These are phyloP conservation scores for Ptychochromis oligacanthus DNA, from an alignment of 2,113 vertebrate genomes.

Conservation along the genomic window DNA sequence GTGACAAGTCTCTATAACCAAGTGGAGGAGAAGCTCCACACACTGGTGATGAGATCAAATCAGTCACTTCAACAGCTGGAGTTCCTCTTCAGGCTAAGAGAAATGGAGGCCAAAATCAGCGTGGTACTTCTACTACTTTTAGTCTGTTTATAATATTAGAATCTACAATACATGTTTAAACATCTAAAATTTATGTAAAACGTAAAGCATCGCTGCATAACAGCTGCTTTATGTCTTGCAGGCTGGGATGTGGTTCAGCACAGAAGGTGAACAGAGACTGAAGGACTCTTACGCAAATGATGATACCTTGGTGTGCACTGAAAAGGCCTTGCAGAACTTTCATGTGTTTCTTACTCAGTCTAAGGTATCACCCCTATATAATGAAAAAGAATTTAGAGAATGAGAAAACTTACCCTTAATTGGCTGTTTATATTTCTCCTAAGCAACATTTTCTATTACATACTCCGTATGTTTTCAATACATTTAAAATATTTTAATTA, in stretches of 20 bases:
- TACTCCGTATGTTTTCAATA: not conserved
- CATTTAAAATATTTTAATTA: not conserved
- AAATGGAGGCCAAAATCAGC: constrained; percentile 80
- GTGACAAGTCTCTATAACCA: constrained; percentile 85
- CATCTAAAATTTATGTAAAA: not conserved
- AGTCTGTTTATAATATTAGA: not conserved
- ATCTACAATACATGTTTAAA: not conserved
- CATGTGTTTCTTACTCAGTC: constrained; percentile 81
- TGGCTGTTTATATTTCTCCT: not conserved
- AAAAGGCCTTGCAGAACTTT: constrained; percentile 67
- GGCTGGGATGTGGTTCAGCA: constrained; percentile 85
- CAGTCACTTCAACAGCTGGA: constrained; percentile 85
- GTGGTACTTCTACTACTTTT: constrained; percentile 71
- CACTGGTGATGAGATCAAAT: constrained; percentile 90
- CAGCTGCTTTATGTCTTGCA: constrained; percentile 53
- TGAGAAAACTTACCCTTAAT: not conserved
- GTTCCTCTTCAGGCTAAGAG: constrained; percentile 80
- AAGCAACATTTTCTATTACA: not conserved
- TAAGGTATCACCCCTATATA: constrained; percentile 73
- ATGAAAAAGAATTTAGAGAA: not conserved
- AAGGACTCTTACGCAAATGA: constrained; percentile 69
- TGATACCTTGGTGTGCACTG: constrained; percentile 58
- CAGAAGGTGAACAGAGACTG: constrained; percentile 79
- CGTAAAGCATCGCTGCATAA: not conserved
- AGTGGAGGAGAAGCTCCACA: constrained; percentile 90